Percentiles rank a stretch among this genome's conserved stretches.
Conservation (phyloP, 2,888 invertebrate species). For the Mimas tiliae region DNA sequence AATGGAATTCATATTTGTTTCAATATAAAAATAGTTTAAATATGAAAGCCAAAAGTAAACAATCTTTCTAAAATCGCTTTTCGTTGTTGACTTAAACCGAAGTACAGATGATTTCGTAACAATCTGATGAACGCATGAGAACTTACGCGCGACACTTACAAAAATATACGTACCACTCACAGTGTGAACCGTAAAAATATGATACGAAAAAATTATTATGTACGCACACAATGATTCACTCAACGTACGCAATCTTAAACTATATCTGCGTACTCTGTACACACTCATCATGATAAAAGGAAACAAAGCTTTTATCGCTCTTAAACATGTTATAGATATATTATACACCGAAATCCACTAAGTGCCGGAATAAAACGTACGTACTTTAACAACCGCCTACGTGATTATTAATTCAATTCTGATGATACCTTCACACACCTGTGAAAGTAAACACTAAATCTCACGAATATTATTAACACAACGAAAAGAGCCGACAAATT, state of each 20-base stretch:
- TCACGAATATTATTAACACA: slow-evolving; percentile 63
- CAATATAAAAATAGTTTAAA: not conserved
- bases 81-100: slow-evolving; percentile 37
- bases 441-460: slow-evolving; percentile 66
- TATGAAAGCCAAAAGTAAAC: not conserved
- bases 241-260: slow-evolving; percentile 24
- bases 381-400: slow-evolving; percentile 49
- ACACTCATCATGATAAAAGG: slow-evolving; percentile 30
- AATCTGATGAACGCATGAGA: slow-evolving; percentile 77
- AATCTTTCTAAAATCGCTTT: slow-evolving; percentile 21
- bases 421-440: slow-evolving; percentile 55
- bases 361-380: slow-evolving; percentile 46
- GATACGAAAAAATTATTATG: slow-evolving; percentile 38
- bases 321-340: slow-evolving; percentile 41
- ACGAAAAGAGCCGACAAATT: slow-evolving; percentile 61
- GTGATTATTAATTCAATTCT: slow-evolving; percentile 58
- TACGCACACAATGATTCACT: slow-evolving; percentile 38
- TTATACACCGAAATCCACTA: slow-evolving; percentile 46
- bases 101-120: slow-evolving; percentile 61
- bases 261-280: slow-evolving; percentile 34
- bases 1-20: too few species aligned
- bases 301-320: slow-evolving; percentile 38
- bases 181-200: slow-evolving; percentile 54
- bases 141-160: slow-evolving; percentile 59
- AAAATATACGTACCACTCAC: slow-evolving; percentile 63